Evolutionary conservation across 2,797 vertebrate species (phyloP).

Genomic region (Eidolon dupreanum): DNA sequence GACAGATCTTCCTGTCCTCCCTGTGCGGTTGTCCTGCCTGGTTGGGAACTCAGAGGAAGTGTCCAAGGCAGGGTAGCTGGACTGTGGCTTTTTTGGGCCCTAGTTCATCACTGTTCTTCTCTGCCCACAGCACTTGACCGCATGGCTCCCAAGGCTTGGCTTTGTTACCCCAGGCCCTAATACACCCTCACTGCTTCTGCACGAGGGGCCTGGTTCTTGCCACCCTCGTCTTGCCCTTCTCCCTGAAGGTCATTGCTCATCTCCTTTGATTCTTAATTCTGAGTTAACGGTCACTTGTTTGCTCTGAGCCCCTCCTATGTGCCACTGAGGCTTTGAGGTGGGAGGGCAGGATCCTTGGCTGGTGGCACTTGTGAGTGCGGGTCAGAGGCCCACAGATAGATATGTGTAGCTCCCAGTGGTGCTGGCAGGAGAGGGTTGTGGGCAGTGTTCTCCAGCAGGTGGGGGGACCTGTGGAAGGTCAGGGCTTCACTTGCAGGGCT

Average conservation of each 20-base stretch:
- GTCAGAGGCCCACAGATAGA: neutral
- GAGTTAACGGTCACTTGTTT: neutral
- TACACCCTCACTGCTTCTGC: neutral
- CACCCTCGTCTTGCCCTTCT: fast-evolving
- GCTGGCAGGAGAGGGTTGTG: neutral
- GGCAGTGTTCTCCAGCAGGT: neutral
- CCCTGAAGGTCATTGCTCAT: neutral
- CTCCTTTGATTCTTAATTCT: neutral
- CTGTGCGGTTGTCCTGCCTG: neutral
- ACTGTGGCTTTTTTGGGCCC: neutral
- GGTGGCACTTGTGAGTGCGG: neutral
- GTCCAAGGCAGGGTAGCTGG: neutral
- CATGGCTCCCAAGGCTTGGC: neutral
- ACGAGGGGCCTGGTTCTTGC: neutral
- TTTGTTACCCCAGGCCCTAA: neutral
- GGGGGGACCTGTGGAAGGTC: neutral
- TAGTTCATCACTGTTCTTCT: neutral
- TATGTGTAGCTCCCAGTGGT: fast-evolving
- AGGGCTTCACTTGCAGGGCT: neutral
- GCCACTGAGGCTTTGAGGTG: neutral
- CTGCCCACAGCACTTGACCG: neutral
- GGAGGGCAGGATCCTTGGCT: neutral
- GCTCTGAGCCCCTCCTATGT: neutral
- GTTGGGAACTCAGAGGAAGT: neutral
- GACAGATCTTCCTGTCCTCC: neutral